Base-by-base conservation (phyloP, 2,113 vertebrate species). In the human region DNA sequence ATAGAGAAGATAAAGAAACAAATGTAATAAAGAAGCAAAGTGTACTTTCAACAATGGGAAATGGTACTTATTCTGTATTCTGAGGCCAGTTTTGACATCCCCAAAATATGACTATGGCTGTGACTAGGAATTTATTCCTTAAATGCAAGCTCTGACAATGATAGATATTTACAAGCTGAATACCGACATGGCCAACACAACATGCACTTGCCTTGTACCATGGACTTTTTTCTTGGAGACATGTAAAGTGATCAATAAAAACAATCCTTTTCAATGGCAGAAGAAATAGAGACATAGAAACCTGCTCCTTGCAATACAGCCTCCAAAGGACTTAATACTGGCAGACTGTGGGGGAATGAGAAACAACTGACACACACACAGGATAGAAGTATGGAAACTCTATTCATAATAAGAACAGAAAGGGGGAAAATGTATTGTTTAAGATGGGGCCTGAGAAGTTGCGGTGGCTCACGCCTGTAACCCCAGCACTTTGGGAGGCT, bases 21-120 rank as follows among this genome's bases (percentile, higher is more conserved):
- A 94, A 75, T 80, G 18, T 55, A 83, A 72, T 76, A 50, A 57
- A 88, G 8, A 92, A 78, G 22, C 8, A 38, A 89, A 91, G 17
- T 86, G 13, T 80, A 90, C 92, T 76, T 92, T 93, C 10, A 93
- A 96, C 35, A 92, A 61, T 86, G 52, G 48, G 45, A 87, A 92
- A 85, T 1, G 48, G 38, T 78, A 85, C 35, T 40, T 84, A 90
- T n/a, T 90, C 48, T 93, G 40, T 79, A 45, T 50, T 55, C 40
- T 75, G 89, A 96, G 23, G 30, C 7, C 95, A 89, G 90, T 72
- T 93, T 95, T 80, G 27, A 43, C 25, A 82, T 25, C 13, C 23
- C 27, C 27, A 57, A 96, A 95, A 68, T 88, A 78, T 78, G 66
- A 89, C 17, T 66, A 30, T 66, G 55, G 94, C 43, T 30, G 75